These are phyloP conservation scores for Apotomis turbidana DNA, from an alignment of 2,888 invertebrate genomes.

Conservation along the genomic window DNA sequence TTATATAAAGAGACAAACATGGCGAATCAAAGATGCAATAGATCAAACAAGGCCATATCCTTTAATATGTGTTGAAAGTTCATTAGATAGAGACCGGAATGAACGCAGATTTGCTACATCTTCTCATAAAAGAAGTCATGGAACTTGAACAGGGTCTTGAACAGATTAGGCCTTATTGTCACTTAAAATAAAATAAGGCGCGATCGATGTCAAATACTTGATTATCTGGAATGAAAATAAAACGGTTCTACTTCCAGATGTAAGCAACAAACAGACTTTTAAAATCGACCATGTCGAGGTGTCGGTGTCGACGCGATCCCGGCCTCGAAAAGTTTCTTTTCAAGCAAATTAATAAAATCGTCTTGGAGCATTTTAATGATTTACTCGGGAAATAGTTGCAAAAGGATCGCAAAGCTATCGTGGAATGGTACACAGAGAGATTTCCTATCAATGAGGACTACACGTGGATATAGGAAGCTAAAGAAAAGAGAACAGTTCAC, in stretches of 20 bases:
- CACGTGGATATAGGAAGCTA: too few relatives aligned
- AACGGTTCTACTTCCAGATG: background rate
- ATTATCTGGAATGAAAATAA: background rate
- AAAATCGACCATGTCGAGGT: background rate
- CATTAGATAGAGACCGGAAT: background rate
- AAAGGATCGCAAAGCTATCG: background rate
- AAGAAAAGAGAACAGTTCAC: too few relatives aligned
- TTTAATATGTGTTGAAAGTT: background rate
- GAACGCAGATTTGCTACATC: background rate
- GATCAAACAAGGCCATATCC: background rate
- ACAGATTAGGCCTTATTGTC: too few relatives aligned
- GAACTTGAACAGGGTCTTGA: background rate
- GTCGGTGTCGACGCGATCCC: background rate
- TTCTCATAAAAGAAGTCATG: background rate
- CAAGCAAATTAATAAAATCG: background rate
- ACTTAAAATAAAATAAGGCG: too few relatives aligned
- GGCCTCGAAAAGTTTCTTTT: background rate
- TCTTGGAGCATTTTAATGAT: background rate
- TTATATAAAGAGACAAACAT: background rate
- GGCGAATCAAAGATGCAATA: background rate
- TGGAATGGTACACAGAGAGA: background rate
- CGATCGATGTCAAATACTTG: too few relatives aligned
- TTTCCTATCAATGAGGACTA: background rate
- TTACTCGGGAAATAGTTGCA: background rate
- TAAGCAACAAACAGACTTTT: background rate